phyloP scores from a whole-genome alignment of 1,140 invertebrate genomes.

The Amyelois transitella region DNA sequence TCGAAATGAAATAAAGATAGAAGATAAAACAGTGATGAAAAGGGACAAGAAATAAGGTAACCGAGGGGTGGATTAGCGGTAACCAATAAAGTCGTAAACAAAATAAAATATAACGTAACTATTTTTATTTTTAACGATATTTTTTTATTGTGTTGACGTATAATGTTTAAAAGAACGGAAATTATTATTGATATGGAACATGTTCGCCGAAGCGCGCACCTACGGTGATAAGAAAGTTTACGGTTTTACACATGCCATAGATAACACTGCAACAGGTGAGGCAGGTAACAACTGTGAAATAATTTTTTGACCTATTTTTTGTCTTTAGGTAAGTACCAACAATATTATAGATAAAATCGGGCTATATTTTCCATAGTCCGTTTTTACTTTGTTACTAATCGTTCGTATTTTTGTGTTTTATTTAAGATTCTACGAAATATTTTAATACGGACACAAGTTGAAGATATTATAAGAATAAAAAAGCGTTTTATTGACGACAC shows the following conservation, averaged over 20 bases:
- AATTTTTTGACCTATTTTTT: too few species aligned
- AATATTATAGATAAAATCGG: too few species aligned
- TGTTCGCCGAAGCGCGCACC: background rate
- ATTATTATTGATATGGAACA: background rate
- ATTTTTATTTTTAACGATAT: background rate
- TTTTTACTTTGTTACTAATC: too few species aligned
- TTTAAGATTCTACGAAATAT: too few species aligned
- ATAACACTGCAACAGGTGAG: background rate
- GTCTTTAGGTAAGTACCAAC: too few species aligned
- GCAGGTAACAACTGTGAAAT: too few species aligned
- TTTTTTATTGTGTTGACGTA: too few species aligned
- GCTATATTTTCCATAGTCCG: too few species aligned
- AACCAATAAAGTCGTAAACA: conserved; percentile 11
- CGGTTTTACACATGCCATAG: too few species aligned
- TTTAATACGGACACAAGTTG: conserved; percentile 30
- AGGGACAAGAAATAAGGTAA: conserved; percentile 27
- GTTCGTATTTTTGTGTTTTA: too few species aligned
- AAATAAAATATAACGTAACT: background rate
- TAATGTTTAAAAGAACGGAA: conserved; percentile 19
- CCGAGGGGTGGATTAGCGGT: background rate
- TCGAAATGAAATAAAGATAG: background rate
- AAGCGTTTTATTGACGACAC: conserved; percentile 21
- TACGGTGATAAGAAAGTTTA: background rate
- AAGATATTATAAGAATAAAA: conserved; percentile 19
- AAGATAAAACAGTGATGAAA: conserved; percentile 30